Evolutionary conservation across 2,888 invertebrate species (phyloP).

Genomic region (Ophion obscuratus): DNA sequence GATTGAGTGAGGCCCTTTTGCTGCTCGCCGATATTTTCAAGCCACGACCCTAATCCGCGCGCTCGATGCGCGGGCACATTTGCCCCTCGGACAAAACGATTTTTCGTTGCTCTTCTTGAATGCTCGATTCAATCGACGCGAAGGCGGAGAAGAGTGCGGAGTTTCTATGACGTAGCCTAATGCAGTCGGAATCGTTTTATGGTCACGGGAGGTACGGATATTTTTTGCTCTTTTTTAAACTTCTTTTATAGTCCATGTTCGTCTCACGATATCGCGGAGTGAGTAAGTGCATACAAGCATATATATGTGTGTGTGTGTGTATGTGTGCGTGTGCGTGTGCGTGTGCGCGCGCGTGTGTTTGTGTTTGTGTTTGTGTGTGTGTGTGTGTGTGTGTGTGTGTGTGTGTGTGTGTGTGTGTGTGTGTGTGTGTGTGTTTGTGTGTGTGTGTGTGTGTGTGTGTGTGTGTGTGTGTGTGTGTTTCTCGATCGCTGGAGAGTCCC

Average conservation of each 20-base stretch:
- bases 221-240: neutral
- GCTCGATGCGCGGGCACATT: constrained; percentile 77
- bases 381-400: neutral
- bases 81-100: constrained; percentile 62
- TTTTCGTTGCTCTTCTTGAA: constrained; percentile 31
- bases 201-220: neutral
- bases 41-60: constrained; percentile 75
- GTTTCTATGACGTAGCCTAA: constrained; percentile 13
- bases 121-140: constrained; percentile 40
- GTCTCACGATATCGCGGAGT: constrained; percentile 21
- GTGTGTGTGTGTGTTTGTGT: neutral
- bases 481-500: constrained; percentile 60
- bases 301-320: neutral
- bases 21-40: constrained; percentile 39
- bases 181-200: constrained; percentile 3
- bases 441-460: neutral
- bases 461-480: constrained; percentile 18
- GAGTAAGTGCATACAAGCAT: neutral
- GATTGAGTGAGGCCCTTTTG: constrained; percentile 66
- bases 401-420: constrained; percentile 5
- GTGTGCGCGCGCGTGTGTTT: constrained; percentile 16
- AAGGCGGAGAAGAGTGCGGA: neutral
- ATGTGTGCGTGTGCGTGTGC: no score
- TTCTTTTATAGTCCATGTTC: constrained; percentile 9
- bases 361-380: neutral